Evolutionary conservation across 2,113 vertebrate genomes (phyloP).

Genomic region (Nothoprocta pentlandii): DNA sequence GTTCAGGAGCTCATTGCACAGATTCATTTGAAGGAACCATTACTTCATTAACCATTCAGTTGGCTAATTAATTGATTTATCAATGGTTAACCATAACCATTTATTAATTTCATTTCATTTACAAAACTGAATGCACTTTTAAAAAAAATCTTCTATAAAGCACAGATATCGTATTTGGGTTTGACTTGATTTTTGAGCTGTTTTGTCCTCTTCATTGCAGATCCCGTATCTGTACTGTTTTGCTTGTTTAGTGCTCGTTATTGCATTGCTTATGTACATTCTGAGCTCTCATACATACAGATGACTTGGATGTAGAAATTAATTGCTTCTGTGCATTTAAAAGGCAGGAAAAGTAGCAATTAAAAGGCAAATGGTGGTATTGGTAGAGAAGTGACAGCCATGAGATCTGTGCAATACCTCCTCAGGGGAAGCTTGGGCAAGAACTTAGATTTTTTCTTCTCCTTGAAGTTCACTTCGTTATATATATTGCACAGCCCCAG

Average conservation of each 20-base stretch:
- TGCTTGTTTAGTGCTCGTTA: neutral
- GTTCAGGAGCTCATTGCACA: slow-evolving; percentile 44
- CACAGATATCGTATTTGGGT: neutral
- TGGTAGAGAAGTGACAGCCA: neutral
- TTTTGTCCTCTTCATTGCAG: neutral
- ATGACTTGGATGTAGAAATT: neutral
- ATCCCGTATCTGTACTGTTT: neutral
- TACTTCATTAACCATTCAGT: neutral
- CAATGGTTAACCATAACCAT: no score
- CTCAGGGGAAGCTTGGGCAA: neutral
- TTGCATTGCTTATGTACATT: neutral
- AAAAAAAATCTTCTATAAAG: neutral
- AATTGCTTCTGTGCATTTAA: neutral
- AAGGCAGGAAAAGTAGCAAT: no score
- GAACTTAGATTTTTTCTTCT: neutral
- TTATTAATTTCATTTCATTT: slow-evolving; percentile 61
- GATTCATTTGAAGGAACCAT: neutral
- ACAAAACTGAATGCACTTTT: slow-evolving; percentile 10
- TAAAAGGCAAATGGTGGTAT: neutral
- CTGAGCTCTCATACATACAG: neutral
- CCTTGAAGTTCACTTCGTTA: neutral
- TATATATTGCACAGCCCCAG: neutral
- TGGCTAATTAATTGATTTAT: no score
- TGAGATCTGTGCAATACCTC: neutral
- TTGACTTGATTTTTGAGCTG: neutral